These are phyloP conservation scores for Temnothorax curvispinosus DNA, from an alignment of 1,140 invertebrate species.

Conservation along the genomic window DNA sequence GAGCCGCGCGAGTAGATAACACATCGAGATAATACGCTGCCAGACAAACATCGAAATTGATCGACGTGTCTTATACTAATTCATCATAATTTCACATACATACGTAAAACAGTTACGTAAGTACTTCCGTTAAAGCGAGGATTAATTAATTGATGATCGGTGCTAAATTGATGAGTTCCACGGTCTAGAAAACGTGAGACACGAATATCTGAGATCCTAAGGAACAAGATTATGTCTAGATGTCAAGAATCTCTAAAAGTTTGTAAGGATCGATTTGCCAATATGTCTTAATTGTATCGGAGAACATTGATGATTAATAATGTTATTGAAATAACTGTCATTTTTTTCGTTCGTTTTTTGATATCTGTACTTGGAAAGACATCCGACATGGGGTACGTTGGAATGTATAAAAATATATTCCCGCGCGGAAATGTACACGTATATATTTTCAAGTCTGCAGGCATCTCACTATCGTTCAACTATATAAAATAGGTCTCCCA, in stretches of 20 bases:
- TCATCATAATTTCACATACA: constrained; percentile 32
- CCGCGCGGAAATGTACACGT: not conserved
- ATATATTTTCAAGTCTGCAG: not conserved
- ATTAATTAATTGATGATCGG: constrained; percentile 34
- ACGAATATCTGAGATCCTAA: not conserved
- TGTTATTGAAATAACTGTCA: not conserved
- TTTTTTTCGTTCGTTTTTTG: not conserved
- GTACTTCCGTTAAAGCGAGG: not conserved
- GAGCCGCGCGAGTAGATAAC: constrained; percentile 21
- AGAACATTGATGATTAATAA: constrained; percentile 10
- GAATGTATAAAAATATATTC: constrained; percentile 7
- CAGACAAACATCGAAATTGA: constrained; percentile 25
- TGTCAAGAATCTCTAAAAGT: not conserved
- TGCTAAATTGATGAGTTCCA: constrained; percentile 15
- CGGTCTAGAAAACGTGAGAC: not conserved
- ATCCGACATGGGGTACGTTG: not conserved
- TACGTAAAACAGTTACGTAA: not conserved
- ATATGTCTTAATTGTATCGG: constrained; percentile 5
- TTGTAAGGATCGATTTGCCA: not conserved
- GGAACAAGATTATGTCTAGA: not conserved
- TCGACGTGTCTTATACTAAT: constrained; percentile 23
- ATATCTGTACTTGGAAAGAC: not conserved
- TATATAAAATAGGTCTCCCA: not conserved
- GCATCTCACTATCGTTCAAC: not conserved
- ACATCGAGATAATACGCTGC: constrained; percentile 8